Base-by-base conservation (phyloP, 2,797 vertebrate species). In the Carcharodon carcharias region DNA sequence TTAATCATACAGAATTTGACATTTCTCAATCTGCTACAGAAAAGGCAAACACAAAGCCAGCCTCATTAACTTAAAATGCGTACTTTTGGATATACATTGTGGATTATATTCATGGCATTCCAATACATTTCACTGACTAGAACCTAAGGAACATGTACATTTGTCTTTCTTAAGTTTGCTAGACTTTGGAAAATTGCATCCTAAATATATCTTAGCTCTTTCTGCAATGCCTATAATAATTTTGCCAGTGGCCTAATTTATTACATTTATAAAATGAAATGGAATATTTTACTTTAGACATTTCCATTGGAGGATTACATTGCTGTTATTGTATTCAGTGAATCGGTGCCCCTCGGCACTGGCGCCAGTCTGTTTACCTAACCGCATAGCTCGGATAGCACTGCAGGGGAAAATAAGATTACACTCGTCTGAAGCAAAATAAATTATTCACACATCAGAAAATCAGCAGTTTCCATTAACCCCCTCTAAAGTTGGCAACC, bases 251-350 rank as follows among this genome's bases (percentile, higher is more conserved):
- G 50, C 54, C 94, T 95, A 95, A 95, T 95, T 95, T 73, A 95
- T 54, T 95, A 95, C 94, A 95, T 95, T 95, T 77, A 95, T 95
- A 95, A 95, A 95, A 95, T 95, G 94, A 95, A 95, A 95, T 95
- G 94, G 94, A 95, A 95, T 95, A 95, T 77, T 95, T 95, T 56
- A 95, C 71, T 77, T 54, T 31, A 16, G 71, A 95, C 71, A 77
- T 73, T 95, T 77, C 94, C 94, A 95, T 77, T 95, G 94, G 94
- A 71, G 50, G 31, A 73, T 95, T 95, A 95, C 94, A 95, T 95
- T 95, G 94, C 94, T 95, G 69, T 95, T 95, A 95, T 77, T 95
- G 94, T 95, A 95, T 95, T 95, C 94, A 95, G 28, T 95, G 94
- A 95, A 77, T 95, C 16, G 71, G 69, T 95, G 94, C 94, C 94